Conservation (phyloP, 2,113 vertebrate species). For the Ramphastos sulfuratus region DNA sequence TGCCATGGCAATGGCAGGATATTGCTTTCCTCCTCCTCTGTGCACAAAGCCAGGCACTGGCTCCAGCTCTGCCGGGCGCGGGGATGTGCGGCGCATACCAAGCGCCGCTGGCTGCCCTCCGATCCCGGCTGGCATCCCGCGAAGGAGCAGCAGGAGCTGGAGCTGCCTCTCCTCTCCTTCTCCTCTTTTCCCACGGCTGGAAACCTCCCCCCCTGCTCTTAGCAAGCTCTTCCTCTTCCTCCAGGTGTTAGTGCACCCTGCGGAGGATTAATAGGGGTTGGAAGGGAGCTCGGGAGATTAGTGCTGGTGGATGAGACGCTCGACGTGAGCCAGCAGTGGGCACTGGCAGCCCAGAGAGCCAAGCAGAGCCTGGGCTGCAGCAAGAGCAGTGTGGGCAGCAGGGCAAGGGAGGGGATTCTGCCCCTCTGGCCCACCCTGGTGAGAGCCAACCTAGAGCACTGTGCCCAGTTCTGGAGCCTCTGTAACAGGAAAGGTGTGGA, state of each 20-base stretch:
- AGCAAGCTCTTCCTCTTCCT: not conserved
- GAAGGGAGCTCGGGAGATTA: no score
- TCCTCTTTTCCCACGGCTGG: constrained; percentile 31
- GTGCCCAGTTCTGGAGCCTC: no score
- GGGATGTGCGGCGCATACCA: constrained; percentile 73
- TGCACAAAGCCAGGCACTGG: constrained; percentile 70
- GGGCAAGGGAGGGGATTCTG: no score
- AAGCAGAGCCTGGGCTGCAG: no score
- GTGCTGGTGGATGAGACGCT: no score
- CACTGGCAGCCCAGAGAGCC: no score
- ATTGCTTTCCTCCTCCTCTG: constrained; percentile 73
- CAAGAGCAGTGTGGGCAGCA: no score
- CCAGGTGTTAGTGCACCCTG: not conserved
- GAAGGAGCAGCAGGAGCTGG: constrained; percentile 3
- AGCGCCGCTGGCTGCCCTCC: constrained; percentile 56
- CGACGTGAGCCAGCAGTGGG: no score
- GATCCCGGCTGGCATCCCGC: not conserved
- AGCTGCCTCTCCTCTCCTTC: not conserved
- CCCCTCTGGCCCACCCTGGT: no score
- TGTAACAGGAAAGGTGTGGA: no score
- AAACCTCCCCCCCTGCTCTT: not conserved
- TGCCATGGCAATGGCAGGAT: constrained; percentile 74
- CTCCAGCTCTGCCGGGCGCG: constrained; percentile 65
- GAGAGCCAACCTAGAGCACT: no score
- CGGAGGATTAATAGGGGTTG: no score